Conservation (phyloP, 2,888 invertebrate genomes). For the Melolontha melolontha region DNA sequence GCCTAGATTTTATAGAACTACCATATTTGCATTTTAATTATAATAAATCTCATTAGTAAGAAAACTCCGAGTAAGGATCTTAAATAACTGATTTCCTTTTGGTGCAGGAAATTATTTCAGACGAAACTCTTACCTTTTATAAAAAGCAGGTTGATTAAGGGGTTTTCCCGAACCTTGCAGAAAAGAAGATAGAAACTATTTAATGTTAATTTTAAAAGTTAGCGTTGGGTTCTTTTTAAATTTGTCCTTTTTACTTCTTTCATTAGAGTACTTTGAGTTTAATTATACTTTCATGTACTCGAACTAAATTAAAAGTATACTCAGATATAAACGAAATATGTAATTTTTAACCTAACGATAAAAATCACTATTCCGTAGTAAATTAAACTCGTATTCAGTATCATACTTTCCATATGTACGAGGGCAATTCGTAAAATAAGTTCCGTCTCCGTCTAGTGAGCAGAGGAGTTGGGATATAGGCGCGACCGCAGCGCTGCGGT, state of each 20-base stretch:
- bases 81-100: slow-evolving; percentile 5
- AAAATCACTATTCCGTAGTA: too few relatives aligned
- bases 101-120: slow-evolving; percentile 6
- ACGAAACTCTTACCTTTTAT: not conserved
- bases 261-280: not conserved
- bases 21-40: not conserved
- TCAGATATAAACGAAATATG: too few relatives aligned
- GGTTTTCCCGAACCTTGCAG: not conserved
- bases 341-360: too few relatives aligned
- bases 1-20: not conserved
- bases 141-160: slow-evolving; percentile 10
- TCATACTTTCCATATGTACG: too few relatives aligned
- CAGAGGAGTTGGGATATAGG: too few relatives aligned
- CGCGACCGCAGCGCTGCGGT: too few relatives aligned
- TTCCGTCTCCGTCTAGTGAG: too few relatives aligned
- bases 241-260: not conserved
- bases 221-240: not conserved
- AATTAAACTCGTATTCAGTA: too few relatives aligned
- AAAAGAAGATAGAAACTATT: slow-evolving; percentile 12
- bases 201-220: slow-evolving; percentile 15
- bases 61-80: not conserved
- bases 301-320: not conserved
- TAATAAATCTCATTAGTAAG: slow-evolving; percentile 12
- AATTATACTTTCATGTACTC: slow-evolving; percentile 7
- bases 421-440: too few relatives aligned